Evolutionary conservation across 1,140 invertebrate species (phyloP).

Genomic region (Mamestra configurata): DNA sequence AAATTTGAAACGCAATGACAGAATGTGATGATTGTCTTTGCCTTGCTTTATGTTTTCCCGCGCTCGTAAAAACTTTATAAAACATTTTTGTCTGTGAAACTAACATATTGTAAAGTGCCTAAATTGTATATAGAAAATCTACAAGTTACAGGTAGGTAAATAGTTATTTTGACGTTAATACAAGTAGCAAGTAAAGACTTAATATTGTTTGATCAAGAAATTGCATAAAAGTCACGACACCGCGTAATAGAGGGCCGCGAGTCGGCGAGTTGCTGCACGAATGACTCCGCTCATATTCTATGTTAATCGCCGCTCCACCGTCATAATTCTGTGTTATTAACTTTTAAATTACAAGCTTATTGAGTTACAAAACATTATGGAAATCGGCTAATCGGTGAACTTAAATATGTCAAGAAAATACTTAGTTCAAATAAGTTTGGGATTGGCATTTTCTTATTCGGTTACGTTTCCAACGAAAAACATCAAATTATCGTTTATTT

Average conservation of each 20-base stretch:
- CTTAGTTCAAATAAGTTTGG: too few species aligned
- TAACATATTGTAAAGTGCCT: too few species aligned
- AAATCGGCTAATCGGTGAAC: not conserved
- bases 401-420: not conserved
- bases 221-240: conserved; percentile 39
- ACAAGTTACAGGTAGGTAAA: not conserved
- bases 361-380: conserved; percentile 7
- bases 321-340: conserved; percentile 19
- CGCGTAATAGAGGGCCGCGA: conserved; percentile 19
- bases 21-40: conserved; percentile 1
- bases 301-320: conserved; percentile 25
- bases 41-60: not conserved
- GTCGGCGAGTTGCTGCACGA: conserved; percentile 43
- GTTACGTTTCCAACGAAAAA: too few species aligned
- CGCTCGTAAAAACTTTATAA: not conserved
- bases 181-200: conserved; percentile 9
- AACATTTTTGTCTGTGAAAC: too few species aligned
- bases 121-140: not conserved
- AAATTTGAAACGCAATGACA: too few species aligned
- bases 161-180: not conserved
- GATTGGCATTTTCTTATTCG: too few species aligned
- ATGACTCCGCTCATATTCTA: conserved; percentile 45
- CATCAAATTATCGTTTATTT: too few species aligned
- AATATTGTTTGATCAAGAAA: conserved; percentile 30
- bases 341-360: conserved; percentile 20